Conservation (phyloP, 2,888 invertebrate species). For the Drosophila diplacantha region DNA sequence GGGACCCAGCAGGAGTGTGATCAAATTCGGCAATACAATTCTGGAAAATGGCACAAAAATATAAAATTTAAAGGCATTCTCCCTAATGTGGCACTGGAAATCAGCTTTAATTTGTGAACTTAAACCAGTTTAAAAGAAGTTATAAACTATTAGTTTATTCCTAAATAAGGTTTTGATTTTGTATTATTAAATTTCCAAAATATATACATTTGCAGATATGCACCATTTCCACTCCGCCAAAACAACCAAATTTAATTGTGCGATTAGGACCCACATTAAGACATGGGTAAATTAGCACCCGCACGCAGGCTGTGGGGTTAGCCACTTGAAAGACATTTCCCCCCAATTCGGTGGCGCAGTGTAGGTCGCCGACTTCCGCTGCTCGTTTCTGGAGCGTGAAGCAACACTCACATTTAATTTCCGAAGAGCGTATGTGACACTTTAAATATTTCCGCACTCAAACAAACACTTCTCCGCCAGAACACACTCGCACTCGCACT, state of each 20-base stretch:
- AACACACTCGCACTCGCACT: slow-evolving; percentile 8
- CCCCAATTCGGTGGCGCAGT: slow-evolving; percentile 21
- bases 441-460: slow-evolving; percentile 73
- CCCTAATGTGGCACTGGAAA: background rate
- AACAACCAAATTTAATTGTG: background rate
- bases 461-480: slow-evolving; percentile 50
- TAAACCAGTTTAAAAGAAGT: too few species aligned
- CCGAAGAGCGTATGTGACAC: slow-evolving; percentile 66
- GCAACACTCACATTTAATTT: slow-evolving; percentile 66
- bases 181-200: background rate
- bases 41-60: background rate
- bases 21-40: slow-evolving; percentile 21
- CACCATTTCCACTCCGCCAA: background rate
- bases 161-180: too few species aligned
- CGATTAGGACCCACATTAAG: slow-evolving; percentile 1
- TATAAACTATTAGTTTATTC: too few species aligned
- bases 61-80: background rate
- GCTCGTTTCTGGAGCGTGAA: slow-evolving; percentile 46
- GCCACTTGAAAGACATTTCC: slow-evolving; percentile 12
- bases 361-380: slow-evolving; percentile 31
- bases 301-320: slow-evolving; percentile 3
- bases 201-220: background rate
- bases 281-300: slow-evolving; percentile 13
- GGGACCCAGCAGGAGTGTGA: slow-evolving; percentile 11
- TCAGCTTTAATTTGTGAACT: too few species aligned